A percentile compares a stretch with the other conserved stretches of the same genome.
These are phyloP conservation scores for Eubucco bourcierii DNA, from an alignment of 2,113 vertebrate species.

Conservation along the genomic window DNA sequence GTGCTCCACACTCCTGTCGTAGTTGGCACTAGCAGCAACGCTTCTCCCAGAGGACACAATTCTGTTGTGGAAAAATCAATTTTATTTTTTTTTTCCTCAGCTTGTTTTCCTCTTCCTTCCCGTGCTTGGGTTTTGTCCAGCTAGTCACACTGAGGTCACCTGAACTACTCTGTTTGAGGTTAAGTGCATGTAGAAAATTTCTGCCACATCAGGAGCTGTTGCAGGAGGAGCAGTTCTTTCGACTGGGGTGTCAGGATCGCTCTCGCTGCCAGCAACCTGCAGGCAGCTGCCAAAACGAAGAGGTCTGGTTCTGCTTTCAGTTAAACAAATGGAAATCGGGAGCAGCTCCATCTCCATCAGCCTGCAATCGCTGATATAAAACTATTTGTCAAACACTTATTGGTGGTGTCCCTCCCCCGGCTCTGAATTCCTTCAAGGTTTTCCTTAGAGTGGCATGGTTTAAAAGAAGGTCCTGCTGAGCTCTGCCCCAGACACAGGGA, in stretches of 20 bases:
- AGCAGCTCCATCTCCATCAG: neutral
- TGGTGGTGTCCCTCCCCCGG: too few relatives aligned
- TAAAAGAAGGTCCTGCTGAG: neutral
- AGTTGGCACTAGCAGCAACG: neutral
- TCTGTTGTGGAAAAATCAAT: neutral
- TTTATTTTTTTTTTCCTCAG: neutral
- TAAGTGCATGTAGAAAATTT: neutral
- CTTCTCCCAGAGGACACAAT: neutral
- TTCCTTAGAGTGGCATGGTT: neutral
- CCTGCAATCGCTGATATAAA: neutral
- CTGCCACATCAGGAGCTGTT: fast-evolving
- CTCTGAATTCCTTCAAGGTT: neutral
- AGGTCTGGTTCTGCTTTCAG: neutral
- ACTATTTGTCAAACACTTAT: neutral
- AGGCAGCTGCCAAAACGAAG: neutral
- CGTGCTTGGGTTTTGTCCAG: neutral
- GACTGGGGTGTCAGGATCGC: neutral
- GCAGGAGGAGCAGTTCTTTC: neutral
- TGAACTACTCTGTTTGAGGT: neutral
- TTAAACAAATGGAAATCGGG: neutral
- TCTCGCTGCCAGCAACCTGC: neutral
- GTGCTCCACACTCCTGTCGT: neutral
- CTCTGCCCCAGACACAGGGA: neutral
- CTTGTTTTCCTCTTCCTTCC: neutral
- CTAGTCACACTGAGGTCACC: neutral